Conservation (phyloP, 2,888 invertebrate genomes). For the Andrena trimmerana region DNA sequence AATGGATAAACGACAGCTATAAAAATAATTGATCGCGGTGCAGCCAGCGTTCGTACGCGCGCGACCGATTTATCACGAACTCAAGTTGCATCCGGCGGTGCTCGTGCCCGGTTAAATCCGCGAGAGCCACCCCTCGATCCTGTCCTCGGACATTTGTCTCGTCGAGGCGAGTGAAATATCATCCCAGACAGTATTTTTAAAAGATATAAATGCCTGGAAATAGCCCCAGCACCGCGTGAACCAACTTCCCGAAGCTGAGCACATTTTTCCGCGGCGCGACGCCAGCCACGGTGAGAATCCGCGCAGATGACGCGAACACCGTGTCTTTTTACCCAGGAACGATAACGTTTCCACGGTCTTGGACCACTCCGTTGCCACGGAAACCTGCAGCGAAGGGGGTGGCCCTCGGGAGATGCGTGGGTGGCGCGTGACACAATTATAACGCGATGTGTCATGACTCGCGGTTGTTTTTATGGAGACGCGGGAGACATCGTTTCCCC, state of each 20-base stretch:
- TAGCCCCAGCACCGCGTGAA: constrained; percentile 15
- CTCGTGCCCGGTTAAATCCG: constrained; percentile 25
- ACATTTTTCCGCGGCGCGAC: neutral
- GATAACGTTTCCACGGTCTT: constrained; percentile 1
- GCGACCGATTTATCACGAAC: constrained; percentile 31
- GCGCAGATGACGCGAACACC: constrained; percentile 31
- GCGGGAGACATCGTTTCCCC: too few relatives aligned
- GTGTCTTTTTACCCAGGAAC: constrained; percentile 4
- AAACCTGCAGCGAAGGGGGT: constrained; percentile 1
- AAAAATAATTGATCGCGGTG: constrained; percentile 42
- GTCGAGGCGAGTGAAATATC: constrained; percentile 32
- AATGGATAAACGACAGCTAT: constrained; percentile 35
- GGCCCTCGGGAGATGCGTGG: neutral
- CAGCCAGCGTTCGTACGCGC: neutral
- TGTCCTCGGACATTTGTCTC: constrained; percentile 32
- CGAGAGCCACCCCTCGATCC: constrained; percentile 1
- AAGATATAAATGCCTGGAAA: constrained; percentile 32
- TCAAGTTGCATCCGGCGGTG: constrained; percentile 32
- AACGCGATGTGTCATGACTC: constrained; percentile 29
- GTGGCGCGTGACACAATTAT: constrained; percentile 26
- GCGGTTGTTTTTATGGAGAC: neutral
- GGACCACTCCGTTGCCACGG: constrained; percentile 20
- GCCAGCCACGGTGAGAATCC: constrained; percentile 25
- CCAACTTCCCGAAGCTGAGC: constrained; percentile 4
- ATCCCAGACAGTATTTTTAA: constrained; percentile 29